phyloP scores from a whole-genome alignment of 2,113 vertebrate genomes.

The Microcebus murinus region DNA sequence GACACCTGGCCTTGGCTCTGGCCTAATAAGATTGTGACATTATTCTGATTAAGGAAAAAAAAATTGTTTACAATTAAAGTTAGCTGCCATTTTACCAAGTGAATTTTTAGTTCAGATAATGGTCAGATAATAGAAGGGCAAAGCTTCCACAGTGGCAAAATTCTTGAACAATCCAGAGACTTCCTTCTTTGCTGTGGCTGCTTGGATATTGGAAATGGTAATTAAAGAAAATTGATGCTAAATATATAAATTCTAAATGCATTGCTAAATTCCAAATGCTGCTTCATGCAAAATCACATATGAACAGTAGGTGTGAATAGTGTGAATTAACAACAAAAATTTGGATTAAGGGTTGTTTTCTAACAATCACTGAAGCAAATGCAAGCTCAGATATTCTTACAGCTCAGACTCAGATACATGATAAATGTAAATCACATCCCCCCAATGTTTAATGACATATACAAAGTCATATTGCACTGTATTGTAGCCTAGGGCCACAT shows the following conservation, averaged over 20 bases:
- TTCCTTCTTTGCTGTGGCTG: background rate
- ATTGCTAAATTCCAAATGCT: slow-evolving; percentile 14
- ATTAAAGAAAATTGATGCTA: background rate
- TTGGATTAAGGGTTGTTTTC: background rate
- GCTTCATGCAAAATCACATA: background rate
- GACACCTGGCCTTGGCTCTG: background rate
- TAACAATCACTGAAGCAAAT: background rate
- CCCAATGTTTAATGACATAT: background rate
- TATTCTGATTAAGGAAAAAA: slow-evolving; percentile 17
- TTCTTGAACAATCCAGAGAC: background rate
- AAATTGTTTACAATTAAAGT: slow-evolving; percentile 4
- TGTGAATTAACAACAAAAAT: background rate
- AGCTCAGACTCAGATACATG: background rate
- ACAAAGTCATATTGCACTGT: background rate
- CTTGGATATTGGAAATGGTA: background rate
- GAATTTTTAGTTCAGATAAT: background rate
- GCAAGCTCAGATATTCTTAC: background rate
- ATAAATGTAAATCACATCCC: background rate
- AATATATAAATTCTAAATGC: background rate
- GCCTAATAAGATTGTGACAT: background rate
- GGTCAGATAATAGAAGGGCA: background rate
- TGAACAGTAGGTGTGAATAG: background rate
- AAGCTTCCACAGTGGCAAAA: background rate
- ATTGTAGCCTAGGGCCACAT: background rate
- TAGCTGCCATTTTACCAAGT: background rate